Evolutionary conservation across 1,140 invertebrate genomes (phyloP).

Genomic region (Camponotus vicinus): DNA sequence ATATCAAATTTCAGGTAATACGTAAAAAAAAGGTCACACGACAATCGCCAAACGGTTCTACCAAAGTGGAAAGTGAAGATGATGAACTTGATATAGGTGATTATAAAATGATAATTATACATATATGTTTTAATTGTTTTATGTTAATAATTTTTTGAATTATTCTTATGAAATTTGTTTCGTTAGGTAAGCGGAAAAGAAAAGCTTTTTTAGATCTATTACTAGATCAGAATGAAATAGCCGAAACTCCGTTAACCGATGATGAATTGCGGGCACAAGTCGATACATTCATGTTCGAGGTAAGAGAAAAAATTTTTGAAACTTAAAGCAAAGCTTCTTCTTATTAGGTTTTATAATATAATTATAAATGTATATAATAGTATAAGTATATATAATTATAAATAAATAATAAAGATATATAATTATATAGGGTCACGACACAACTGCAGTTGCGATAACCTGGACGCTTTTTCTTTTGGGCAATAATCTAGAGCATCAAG

Average conservation of each 20-base stretch:
- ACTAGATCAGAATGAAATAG: slow-evolving; percentile 87
- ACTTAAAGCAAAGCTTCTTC: not conserved
- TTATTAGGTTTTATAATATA: not conserved
- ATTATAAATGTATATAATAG: not conserved
- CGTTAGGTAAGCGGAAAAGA: slow-evolving; percentile 81
- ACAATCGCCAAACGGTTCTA: not conserved
- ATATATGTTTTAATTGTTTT: not conserved
- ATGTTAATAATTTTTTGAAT: not conserved
- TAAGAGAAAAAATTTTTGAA: slow-evolving; percentile 74
- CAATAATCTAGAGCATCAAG: slow-evolving; percentile 87
- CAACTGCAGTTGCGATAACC: slow-evolving; percentile 88
- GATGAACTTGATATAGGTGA: slow-evolving; percentile 25
- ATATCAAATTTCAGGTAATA: slow-evolving; percentile 56
- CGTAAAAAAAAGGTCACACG: slow-evolving; percentile 38
- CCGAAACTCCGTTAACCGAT: slow-evolving; percentile 87
- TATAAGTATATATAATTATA: not conserved
- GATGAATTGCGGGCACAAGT: slow-evolving; percentile 91
- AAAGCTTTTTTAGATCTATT: slow-evolving; percentile 91
- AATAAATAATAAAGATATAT: not conserved
- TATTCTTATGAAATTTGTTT: not conserved
- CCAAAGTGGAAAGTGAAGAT: not conserved
- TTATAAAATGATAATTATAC: not conserved
- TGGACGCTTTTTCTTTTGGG: slow-evolving; percentile 85
- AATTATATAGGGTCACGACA: slow-evolving; percentile 87
- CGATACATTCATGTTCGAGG: slow-evolving; percentile 93